Evolutionary conservation across 2,797 vertebrate genomes (phyloP).

Genomic region (Poecilia picta): DNA sequence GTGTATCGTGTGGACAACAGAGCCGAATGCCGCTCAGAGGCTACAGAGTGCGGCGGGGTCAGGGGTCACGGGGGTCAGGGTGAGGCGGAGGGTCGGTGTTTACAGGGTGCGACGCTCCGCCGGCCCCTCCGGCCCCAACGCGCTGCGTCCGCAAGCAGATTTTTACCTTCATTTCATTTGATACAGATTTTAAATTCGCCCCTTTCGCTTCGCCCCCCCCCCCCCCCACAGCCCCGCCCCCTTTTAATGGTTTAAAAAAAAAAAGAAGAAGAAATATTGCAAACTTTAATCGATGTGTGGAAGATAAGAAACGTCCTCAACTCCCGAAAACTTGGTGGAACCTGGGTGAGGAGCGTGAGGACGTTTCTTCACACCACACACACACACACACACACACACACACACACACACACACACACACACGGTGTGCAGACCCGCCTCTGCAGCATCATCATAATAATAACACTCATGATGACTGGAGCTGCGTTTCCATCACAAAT

Average conservation of each 20-base stretch:
- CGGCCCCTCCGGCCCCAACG: constrained; percentile 62
- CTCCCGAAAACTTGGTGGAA: constrained; percentile 46
- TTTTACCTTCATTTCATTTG: constrained; percentile 51
- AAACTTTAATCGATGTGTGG: constrained; percentile 65
- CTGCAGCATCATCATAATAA: constrained; percentile 67
- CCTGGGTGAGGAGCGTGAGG: constrained; percentile 12
- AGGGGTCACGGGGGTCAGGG: constrained; percentile 48
- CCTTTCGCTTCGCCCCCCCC: constrained; percentile 30
- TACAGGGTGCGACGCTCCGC: constrained; percentile 61
- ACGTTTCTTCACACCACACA: constrained; percentile 56
- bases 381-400: constrained; percentile 50
- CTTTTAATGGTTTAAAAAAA: constrained; percentile 63
- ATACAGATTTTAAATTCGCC: constrained; percentile 61
- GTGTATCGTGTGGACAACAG: constrained; percentile 81
- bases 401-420: constrained; percentile 54
- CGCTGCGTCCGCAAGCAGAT: constrained; percentile 64
- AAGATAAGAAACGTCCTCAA: constrained; percentile 59
- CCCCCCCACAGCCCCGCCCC: no score
- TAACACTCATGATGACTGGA: constrained; percentile 57
- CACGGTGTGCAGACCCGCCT: constrained; percentile 56
- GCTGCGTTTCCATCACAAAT: no score
- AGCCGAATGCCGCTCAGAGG: constrained; percentile 77
- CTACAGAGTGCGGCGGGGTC: constrained; percentile 60
- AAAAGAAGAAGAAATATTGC: constrained; percentile 62
- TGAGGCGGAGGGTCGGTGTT: constrained; percentile 50